A percentile compares a stretch with the other conserved stretches of the same genome.
Evolutionary conservation across 2,113 vertebrate species (phyloP).

Genomic region (Petrocephalus microphthalmus): DNA sequence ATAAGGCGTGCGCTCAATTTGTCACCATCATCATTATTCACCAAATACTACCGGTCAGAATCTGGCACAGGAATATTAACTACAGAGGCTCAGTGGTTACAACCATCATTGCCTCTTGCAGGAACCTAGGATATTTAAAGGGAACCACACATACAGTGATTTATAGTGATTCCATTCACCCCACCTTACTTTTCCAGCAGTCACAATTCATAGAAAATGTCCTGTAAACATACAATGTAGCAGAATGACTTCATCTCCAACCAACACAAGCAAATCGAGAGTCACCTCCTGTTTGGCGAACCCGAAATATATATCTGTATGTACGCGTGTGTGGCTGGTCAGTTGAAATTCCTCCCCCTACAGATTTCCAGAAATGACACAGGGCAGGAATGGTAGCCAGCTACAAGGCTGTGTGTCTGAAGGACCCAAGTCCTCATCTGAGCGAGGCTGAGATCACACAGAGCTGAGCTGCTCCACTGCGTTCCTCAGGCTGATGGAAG

Average conservation of each 20-base stretch:
- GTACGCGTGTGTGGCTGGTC: background rate
- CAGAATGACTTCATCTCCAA: constrained; percentile 8
- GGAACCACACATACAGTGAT: background rate
- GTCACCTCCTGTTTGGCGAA: background rate
- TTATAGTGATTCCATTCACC: background rate
- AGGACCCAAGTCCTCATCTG: background rate
- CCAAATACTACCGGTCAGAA: background rate
- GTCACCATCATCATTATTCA: background rate
- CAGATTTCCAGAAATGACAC: constrained; percentile 1
- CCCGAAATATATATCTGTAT: background rate
- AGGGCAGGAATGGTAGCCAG: background rate
- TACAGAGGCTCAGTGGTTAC: background rate
- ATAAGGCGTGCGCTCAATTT: background rate
- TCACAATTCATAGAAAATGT: constrained; percentile 17
- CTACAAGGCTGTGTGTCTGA: background rate
- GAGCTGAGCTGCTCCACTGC: background rate
- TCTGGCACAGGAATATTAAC: background rate
- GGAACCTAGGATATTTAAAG: constrained; percentile 9
- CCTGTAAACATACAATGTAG: constrained; percentile 9
- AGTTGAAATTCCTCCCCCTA: background rate
- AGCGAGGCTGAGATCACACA: background rate
- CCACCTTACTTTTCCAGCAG: background rate
- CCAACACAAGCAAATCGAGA: constrained; percentile 12
- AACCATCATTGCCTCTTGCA: background rate
- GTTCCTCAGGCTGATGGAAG: background rate